Evolutionary conservation across 1,140 invertebrate species (phyloP).

Genomic region (Lordiphosa stackelbergi): DNA sequence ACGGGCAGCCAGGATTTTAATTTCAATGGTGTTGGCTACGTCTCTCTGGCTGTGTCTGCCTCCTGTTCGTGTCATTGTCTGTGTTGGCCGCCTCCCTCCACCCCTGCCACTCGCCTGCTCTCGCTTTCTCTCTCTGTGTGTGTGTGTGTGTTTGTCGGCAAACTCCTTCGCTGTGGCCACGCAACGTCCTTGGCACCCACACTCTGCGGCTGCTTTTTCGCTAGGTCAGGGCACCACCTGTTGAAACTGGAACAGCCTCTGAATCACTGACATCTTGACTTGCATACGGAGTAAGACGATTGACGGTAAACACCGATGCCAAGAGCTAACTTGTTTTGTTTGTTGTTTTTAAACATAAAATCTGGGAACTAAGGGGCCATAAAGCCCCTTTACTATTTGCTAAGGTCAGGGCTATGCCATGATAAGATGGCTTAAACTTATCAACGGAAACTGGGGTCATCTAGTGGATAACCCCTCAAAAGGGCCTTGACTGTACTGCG

Average conservation of each 20-base stretch:
- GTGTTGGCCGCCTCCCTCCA: slow-evolving; percentile 1
- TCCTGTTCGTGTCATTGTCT: slow-evolving; percentile 11
- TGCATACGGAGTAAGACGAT: no score
- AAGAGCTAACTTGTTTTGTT: no score
- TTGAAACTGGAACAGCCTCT: slow-evolving; percentile 7
- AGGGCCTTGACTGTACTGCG: not conserved
- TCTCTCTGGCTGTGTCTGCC: not conserved
- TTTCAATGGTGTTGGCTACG: slow-evolving; percentile 28
- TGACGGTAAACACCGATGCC: no score
- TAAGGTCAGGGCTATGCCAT: no score
- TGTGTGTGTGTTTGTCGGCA: slow-evolving; percentile 21
- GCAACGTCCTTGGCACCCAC: slow-evolving; percentile 43
- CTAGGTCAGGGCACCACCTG: slow-evolving; percentile 36
- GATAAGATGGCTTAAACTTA: no score
- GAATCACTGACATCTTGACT: not conserved
- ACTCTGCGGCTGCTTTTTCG: slow-evolving; percentile 3
- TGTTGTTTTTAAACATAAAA: no score
- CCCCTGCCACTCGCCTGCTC: not conserved
- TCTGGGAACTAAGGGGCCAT: no score
- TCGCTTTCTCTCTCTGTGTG: slow-evolving; percentile 17
- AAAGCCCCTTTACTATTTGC: no score
- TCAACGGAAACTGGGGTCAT: no score
- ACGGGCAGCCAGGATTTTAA: slow-evolving; percentile 48
- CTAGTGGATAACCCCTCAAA: no score
- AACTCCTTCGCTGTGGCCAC: slow-evolving; percentile 51